Evolutionary conservation across 2,113 vertebrate genomes (phyloP), one percentile per base, ranked within the genome.

Genomic region (Corythornis madagascariensis): DNA sequence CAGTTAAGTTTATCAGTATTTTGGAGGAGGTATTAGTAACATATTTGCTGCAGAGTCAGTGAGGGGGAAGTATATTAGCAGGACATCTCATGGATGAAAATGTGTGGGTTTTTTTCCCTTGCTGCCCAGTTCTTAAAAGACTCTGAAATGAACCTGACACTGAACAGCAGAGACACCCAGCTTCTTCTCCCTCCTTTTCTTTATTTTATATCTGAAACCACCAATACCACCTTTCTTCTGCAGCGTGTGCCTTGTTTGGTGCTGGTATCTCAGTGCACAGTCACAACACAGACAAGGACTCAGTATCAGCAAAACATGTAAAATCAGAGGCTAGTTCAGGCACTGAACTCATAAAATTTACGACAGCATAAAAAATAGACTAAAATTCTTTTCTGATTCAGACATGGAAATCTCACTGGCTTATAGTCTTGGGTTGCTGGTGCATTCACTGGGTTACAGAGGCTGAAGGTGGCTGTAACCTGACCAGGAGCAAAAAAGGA

Each of bases 101-200:
- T 3, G 2, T 10, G 13, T n/a, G n/a, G n/a, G n/a, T 59, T 72
- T 64, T 55, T 72, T 33, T 2, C 17, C 26, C 21, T 83, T 83
- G 28, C 53, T 85, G 33, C 71, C 43, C 35, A 48, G 31, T 76
- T 73, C 47, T 56, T 65, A 31, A 38, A 80, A 47, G 21, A 56
- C n/a, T 77, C 15, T 67, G 64, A 72, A 52, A 40, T 19, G 55
- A 78, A 33, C 9, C 40, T 73, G 60, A 33, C 12, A 22, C 0
- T 2, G 59, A 86, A 22, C 14, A 69, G n/a, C 15, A 52, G 55
- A 50, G 61, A 22, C 5, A 25, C 1, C 0, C 3, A 7, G 2
- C 11, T 82, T 71, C 3, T 60, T 48, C 15, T n/a, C 0, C 1
- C 15, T 9, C 4, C 6, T 79, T 45, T 18, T 4, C 1, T 71